These are phyloP conservation scores for Gymnocypris eckloni DNA, from an alignment of 2,797 vertebrate genomes.

Conservation along the genomic window DNA sequence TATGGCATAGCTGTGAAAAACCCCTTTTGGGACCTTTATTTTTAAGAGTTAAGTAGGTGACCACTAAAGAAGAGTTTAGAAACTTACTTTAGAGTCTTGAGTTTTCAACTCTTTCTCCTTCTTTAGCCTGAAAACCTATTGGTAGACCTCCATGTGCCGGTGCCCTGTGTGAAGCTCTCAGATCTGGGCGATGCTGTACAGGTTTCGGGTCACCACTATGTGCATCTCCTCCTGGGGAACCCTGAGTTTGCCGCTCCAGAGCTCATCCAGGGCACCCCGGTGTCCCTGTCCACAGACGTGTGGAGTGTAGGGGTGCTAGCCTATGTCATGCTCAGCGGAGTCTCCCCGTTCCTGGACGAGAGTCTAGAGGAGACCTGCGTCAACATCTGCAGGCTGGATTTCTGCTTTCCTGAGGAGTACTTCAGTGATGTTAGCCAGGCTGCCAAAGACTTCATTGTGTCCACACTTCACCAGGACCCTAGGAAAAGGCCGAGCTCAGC, in stretches of 20 bases:
- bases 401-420: slow-evolving; percentile 95
- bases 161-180: slow-evolving; percentile 90
- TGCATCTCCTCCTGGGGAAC: slow-evolving; percentile 94
- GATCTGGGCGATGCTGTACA: slow-evolving; percentile 95
- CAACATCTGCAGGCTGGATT: slow-evolving; percentile 95
- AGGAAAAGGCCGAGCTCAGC: slow-evolving; percentile 88
- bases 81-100: neutral
- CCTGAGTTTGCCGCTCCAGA: slow-evolving; percentile 96
- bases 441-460: slow-evolving; percentile 89
- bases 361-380: slow-evolving; percentile 96
- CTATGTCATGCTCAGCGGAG: slow-evolving; percentile 94
- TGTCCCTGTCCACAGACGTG: slow-evolving; percentile 91
- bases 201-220: slow-evolving; percentile 90
- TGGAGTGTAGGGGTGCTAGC: slow-evolving; percentile 95
- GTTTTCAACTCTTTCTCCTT: neutral
- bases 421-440: slow-evolving; percentile 91
- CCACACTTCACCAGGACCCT: slow-evolving; percentile 90
- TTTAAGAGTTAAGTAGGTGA: neutral
- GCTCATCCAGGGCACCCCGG: slow-evolving; percentile 90
- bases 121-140: slow-evolving; percentile 95
- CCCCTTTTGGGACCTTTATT: too few relatives aligned
- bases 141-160: slow-evolving; percentile 87
- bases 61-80: neutral
- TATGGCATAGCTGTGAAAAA: too few relatives aligned
- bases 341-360: slow-evolving; percentile 96